Percentiles rank a stretch among this genome's conserved stretches.
phyloP scores from a whole-genome alignment of 2,888 invertebrate species.

The Pollenia amentaria region DNA sequence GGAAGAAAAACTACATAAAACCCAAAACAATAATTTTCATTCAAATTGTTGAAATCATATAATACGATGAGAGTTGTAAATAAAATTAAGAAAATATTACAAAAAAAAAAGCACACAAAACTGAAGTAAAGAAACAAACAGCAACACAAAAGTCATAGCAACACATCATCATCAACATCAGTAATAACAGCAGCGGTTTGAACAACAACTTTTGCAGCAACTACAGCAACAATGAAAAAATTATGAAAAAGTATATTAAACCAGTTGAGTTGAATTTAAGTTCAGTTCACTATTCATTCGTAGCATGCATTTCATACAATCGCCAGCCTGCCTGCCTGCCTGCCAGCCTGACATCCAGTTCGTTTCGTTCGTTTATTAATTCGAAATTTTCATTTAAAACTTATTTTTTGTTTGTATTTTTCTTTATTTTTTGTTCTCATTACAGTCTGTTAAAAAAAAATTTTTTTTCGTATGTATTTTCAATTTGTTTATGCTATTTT shows the following conservation, averaged over 20 bases:
- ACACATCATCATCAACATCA: slow-evolving; percentile 46
- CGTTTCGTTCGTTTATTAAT: slow-evolving; percentile 81
- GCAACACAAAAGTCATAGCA: slow-evolving; percentile 53
- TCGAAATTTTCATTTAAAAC: slow-evolving; percentile 83
- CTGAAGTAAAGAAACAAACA: slow-evolving; percentile 34
- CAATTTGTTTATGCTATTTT: slow-evolving; percentile 59
- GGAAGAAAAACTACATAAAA: slow-evolving; percentile 40
- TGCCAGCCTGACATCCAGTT: slow-evolving; percentile 19
- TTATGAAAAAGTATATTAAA: slow-evolving; percentile 71
- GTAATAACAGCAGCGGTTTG: slow-evolving; percentile 65
- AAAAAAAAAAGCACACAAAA: slow-evolving; percentile 10
- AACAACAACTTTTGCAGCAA: slow-evolving; percentile 56
- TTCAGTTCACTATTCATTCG: slow-evolving; percentile 71
- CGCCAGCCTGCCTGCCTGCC: slow-evolving; percentile 36
- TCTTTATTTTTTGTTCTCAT: slow-evolving; percentile 73
- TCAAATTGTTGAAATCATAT: slow-evolving; percentile 63
- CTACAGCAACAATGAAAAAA: slow-evolving; percentile 57
- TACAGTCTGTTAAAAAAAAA: slow-evolving; percentile 72
- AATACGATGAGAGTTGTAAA: slow-evolving; percentile 58
- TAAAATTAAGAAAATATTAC: slow-evolving; percentile 34
- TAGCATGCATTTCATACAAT: slow-evolving; percentile 58
- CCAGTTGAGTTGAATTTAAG: slow-evolving; percentile 75
- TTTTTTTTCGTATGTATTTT: slow-evolving; percentile 59
- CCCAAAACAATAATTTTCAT: slow-evolving; percentile 64
- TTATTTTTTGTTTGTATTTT: slow-evolving; percentile 76